phyloP scores from a whole-genome alignment of 1,140 invertebrate genomes.

The Maniola jurtina region DNA sequence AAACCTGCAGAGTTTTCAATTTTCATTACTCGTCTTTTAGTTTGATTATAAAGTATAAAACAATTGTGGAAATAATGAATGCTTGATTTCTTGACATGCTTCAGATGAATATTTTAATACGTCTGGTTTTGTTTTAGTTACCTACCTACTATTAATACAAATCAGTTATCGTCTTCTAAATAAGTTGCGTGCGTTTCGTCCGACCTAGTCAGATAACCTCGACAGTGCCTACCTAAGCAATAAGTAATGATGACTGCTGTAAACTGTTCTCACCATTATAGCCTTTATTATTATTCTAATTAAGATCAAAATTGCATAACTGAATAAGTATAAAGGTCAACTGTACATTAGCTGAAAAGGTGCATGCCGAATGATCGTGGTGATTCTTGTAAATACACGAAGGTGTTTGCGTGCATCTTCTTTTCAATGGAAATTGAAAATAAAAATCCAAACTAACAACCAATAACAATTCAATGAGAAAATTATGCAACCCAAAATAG shows the following conservation, averaged over 20 bases:
- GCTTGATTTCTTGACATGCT: too few species aligned
- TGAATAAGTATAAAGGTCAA: background rate
- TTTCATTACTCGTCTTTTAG: too few species aligned
- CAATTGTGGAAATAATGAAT: too few species aligned
- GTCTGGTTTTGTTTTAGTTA: too few species aligned
- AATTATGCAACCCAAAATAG: too few species aligned
- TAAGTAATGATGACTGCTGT: background rate
- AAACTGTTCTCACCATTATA: background rate
- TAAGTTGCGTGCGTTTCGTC: slow-evolving; percentile 26
- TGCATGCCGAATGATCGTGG: background rate
- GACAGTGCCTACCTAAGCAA: background rate
- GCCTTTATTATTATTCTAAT: background rate
- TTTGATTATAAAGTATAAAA: too few species aligned
- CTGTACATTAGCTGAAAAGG: too few species aligned
- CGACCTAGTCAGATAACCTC: slow-evolving; percentile 38
- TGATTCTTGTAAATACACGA: background rate
- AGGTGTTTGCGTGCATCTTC: background rate
- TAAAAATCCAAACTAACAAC: too few species aligned
- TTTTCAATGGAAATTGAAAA: too few species aligned
- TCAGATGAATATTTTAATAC: too few species aligned
- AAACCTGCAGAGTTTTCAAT: too few species aligned
- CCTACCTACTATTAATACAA: background rate
- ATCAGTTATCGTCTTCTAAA: slow-evolving; percentile 7
- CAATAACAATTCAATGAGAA: too few species aligned
- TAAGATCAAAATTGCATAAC: background rate